Evolutionary conservation across 2,888 invertebrate genomes (phyloP), one percentile per base, ranked within the genome.

Genomic region (Lithophane ornitopus): DNA sequence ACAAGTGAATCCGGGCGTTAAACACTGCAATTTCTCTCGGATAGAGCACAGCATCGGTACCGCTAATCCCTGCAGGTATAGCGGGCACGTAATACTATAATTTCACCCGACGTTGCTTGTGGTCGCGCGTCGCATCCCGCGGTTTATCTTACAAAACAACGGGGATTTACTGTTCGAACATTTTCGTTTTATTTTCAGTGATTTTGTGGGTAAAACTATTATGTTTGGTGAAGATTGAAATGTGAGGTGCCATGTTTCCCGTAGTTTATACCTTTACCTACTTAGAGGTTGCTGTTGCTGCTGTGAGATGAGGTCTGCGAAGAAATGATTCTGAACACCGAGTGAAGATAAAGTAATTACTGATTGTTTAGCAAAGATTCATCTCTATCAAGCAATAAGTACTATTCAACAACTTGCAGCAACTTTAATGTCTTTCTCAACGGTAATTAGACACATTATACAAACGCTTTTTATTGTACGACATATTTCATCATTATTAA

Each of bases 131-230:
- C 81, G 68, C 82, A 65, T 67, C 70, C 63, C 65, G 85, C 65
- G 89, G 89, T 88, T 84, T 87, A 52, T 76, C 81, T 70, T 61
- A 62, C 56, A 65, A 39, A 39, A 73, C 80, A 87, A 89, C 89
- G 88, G 87, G 70, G 63, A 75, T 84, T 71, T 89, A 87, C 89
- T 84, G 89, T 87, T 81, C 39, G 44, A 78, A 39, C 19, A 67
- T 72, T 71, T 81, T 80, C 62, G 71, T 84, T 84, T 49, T 71
- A 39, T 67, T 56, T 73, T 66, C 46, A 66, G 63, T 66, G 56
- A 54, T 79, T 69, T 73, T 74, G 62, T 70, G 63, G 62, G 9
- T 39, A 54, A 58, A 34, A 44, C 28, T 16, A n/a, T 49, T 22
- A 67, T 59, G 44, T 52, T 67, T 58, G 6, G n/a, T 65, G 26